phyloP scores from a whole-genome alignment of 2,888 invertebrate species.

The Notocelia uddmanniana region DNA sequence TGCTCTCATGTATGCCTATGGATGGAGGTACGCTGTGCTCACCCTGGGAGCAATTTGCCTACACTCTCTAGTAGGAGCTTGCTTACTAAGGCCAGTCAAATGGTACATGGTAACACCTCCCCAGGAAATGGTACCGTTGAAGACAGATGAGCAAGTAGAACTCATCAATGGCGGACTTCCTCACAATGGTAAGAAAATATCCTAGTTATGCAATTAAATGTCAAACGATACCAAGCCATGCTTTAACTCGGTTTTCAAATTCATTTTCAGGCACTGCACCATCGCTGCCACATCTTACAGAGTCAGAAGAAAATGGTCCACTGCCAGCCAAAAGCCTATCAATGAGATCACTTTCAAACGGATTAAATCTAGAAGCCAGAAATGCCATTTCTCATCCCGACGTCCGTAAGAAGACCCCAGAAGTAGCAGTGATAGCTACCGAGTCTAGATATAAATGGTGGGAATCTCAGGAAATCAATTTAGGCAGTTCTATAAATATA shows the following conservation, averaged over 20 bases:
- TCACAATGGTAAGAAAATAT: constrained; percentile 60
- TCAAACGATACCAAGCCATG: background rate
- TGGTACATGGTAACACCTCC: constrained; percentile 86
- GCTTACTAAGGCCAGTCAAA: constrained; percentile 88
- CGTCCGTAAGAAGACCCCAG: constrained; percentile 64
- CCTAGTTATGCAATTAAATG: background rate
- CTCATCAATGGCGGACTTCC: constrained; percentile 67
- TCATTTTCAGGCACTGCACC: constrained; percentile 59
- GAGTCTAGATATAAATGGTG: constrained; percentile 82
- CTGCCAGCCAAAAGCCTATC: constrained; percentile 70
- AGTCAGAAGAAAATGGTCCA: constrained; percentile 60
- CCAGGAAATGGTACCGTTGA: constrained; percentile 71
- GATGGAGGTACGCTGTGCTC: constrained; percentile 87
- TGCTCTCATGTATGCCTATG: constrained; percentile 83
- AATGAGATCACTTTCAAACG: constrained; percentile 70
- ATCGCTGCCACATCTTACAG: constrained; percentile 59
- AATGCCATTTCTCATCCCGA: constrained; percentile 79
- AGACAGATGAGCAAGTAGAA: constrained; percentile 63
- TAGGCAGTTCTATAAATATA: constrained; percentile 87
- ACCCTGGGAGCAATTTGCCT: constrained; percentile 87
- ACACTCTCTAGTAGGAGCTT: constrained; percentile 86
- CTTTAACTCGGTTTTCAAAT: background rate
- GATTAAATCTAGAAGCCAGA: constrained; percentile 65
- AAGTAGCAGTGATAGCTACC: constrained; percentile 54
- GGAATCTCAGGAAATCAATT: constrained; percentile 85